Conservation (phyloP, 1,140 invertebrate genomes). For the Lanistes nyassanus region DNA sequence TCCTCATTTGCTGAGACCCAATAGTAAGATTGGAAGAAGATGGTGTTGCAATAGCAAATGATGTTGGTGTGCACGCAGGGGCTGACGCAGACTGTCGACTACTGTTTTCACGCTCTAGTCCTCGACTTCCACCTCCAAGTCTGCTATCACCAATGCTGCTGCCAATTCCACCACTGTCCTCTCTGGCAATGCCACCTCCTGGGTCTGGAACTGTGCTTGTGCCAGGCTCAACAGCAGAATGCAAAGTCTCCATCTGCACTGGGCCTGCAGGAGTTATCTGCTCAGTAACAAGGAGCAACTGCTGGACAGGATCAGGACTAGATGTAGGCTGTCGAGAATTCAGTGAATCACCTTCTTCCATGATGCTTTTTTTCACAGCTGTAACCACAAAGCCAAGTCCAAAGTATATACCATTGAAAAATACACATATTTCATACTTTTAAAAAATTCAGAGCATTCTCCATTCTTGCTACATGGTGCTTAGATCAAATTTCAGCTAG, state of each 20-base stretch:
- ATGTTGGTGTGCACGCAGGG: slow-evolving; percentile 11
- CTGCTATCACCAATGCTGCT: not conserved
- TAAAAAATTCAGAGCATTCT: not conserved
- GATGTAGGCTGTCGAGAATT: not conserved
- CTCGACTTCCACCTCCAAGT: not conserved
- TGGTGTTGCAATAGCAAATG: not conserved
- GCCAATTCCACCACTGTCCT: not conserved
- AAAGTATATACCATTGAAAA: no score
- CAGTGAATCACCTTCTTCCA: not conserved
- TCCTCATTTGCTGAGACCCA: not conserved
- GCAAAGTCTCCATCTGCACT: not conserved
- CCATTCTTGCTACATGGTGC: not conserved
- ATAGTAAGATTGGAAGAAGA: not conserved
- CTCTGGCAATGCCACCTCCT: not conserved
- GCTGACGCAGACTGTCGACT: slow-evolving; percentile 18
- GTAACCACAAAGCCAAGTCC: not conserved
- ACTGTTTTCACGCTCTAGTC: not conserved
- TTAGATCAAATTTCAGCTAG: not conserved
- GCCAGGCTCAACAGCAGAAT: slow-evolving; percentile 4
- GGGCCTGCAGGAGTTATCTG: not conserved
- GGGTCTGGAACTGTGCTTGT: not conserved
- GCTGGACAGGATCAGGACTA: not conserved
- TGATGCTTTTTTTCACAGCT: not conserved
- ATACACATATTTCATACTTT: no score
- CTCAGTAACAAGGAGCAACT: not conserved